Evolutionary conservation across 2,797 vertebrate species (phyloP).

Genomic region (Amniataba percoides): DNA sequence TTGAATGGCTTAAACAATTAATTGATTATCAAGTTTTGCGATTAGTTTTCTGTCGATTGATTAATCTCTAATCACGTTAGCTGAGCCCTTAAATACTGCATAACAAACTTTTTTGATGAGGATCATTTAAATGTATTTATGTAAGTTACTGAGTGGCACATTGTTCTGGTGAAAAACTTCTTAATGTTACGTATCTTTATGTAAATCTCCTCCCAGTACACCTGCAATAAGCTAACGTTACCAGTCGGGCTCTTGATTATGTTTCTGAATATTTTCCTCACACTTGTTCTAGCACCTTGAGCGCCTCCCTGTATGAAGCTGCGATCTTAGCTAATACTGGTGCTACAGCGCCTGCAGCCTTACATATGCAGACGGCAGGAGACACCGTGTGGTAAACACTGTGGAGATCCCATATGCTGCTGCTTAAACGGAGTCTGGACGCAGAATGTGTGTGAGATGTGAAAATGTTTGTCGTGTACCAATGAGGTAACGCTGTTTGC

Average conservation of each 20-base stretch:
- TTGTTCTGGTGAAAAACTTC: too few species aligned
- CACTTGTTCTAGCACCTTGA: conserved; percentile 4
- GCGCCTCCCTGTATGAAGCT: conserved; percentile 18
- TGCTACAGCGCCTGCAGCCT: conserved; percentile 40
- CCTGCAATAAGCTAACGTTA: neutral
- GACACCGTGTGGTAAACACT: conserved; percentile 34
- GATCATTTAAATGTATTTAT: neutral
- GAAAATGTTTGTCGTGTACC: conserved; percentile 25
- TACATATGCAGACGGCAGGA: conserved; percentile 16
- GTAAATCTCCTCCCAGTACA: neutral
- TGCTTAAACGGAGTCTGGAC: conserved; percentile 20
- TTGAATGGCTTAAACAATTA: neutral
- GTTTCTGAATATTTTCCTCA: conserved; percentile 1
- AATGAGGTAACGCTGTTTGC: conserved; percentile 47
- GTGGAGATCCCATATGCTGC: conserved; percentile 17
- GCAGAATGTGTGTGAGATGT: conserved; percentile 20
- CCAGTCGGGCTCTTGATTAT: neutral
- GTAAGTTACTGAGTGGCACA: too few species aligned
- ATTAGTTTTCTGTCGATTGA: neutral
- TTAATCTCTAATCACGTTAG: neutral
- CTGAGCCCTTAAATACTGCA: neutral
- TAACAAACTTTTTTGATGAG: neutral
- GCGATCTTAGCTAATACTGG: conserved; percentile 28
- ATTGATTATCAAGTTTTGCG: neutral
- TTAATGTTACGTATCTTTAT: too few species aligned